Evolutionary conservation across 2,797 vertebrate genomes (phyloP), one percentile per base, ranked within the genome.

Genomic region (Brachyalestes nurse): DNA sequence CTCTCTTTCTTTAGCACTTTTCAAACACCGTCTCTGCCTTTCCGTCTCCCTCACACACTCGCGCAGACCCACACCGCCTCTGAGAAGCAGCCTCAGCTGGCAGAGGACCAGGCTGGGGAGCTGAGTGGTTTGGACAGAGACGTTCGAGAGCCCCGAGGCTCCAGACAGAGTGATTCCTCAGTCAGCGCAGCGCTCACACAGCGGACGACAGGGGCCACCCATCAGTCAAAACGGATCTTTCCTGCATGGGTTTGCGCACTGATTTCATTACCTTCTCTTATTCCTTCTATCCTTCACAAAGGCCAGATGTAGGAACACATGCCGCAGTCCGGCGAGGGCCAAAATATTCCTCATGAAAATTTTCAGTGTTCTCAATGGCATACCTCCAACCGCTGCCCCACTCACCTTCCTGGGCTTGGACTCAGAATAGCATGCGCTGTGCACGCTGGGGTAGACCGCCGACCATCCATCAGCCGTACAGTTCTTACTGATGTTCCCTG

Each of bases 381-480:
- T 19, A 38, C 60, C 21, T 55, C 69, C 9, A 42, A 6, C 16
- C 25, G 0, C 5, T 21, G 25, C 25, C 14, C 51, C 47, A 57
- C 85, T 89, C 81, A 93, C 93, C 89, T 92, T 86, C 4, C 25
- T 71, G 60, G 87, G 80, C 83, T 67, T 58, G 83, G 67, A 28
- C 80, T 87, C 76, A 9, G 84, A 86, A 25, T 60, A 89, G 85
- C 93, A 94, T 86, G 87, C 87, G 6, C 21, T 3, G 3, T 38
- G 14, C 83, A 92, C 64, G 83, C 42, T 55, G 13, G 93, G 93
- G 75, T 92, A 90, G 10, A 91, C 84, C 0, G 47, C 42, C 0
- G 93, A 91, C 93, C 93, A 94, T 25, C 93, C 93, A 0, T 10
- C 34, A 34, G 84, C 81, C 0, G 92, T 93, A 4, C 93, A 94